These are phyloP conservation scores for Monochamus saltuarius DNA, from an alignment of 1,140 invertebrate genomes.

Conservation along the genomic window DNA sequence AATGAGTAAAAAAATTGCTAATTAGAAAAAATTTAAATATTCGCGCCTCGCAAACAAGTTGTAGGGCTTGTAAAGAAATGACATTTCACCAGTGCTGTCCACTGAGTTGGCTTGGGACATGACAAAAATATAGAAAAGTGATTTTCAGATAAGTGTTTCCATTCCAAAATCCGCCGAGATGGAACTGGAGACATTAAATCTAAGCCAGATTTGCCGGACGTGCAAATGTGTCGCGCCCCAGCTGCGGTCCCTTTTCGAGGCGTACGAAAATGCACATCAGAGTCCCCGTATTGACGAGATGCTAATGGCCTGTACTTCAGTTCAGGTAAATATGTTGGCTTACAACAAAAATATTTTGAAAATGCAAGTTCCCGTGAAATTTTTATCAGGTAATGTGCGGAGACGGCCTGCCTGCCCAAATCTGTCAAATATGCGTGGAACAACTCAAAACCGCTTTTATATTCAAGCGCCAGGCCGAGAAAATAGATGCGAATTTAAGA, in stretches of 20 bases:
- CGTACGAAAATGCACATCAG: slow-evolving; percentile 36
- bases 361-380: slow-evolving; percentile 1
- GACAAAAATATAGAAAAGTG: slow-evolving; percentile 34
- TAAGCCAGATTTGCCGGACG: slow-evolving; percentile 39
- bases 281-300: slow-evolving; percentile 50
- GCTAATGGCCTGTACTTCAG: slow-evolving; percentile 50
- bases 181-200: slow-evolving; percentile 25
- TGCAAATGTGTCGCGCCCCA: slow-evolving; percentile 40
- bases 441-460: slow-evolving; percentile 41
- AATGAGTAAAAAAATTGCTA: background rate
- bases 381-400: slow-evolving; percentile 35
- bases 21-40: slow-evolving; percentile 6
- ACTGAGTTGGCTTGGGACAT: slow-evolving; percentile 41
- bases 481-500: slow-evolving; percentile 40
- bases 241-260: slow-evolving; percentile 41
- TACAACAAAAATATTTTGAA: slow-evolving; percentile 22
- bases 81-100: slow-evolving; percentile 40
- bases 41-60: slow-evolving; percentile 3
- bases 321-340: slow-evolving; percentile 42
- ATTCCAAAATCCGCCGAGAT: slow-evolving; percentile 5
- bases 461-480: slow-evolving; percentile 46
- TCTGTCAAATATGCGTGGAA: slow-evolving; percentile 44
- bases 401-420: slow-evolving; percentile 43
- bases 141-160: slow-evolving; percentile 17
- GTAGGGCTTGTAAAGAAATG: background rate